These are phyloP conservation scores for Alaudala cheleensis DNA, from an alignment of 2,113 vertebrate genomes.

Conservation along the genomic window DNA sequence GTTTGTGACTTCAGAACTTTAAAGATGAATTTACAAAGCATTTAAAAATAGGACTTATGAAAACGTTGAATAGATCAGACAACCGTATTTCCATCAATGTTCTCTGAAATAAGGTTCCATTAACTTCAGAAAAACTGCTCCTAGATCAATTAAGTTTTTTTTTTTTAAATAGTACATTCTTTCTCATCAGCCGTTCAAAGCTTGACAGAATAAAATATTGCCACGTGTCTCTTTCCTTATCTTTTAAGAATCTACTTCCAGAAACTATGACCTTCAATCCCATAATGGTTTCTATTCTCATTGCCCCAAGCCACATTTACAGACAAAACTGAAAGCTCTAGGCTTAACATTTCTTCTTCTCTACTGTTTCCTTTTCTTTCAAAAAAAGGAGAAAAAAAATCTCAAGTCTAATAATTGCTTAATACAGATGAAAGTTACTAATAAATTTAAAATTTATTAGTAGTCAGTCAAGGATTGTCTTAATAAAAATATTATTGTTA, in stretches of 20 bases:
- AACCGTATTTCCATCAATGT: not conserved
- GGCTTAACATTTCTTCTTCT: not conserved
- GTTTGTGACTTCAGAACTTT: not conserved
- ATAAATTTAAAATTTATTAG: not conserved
- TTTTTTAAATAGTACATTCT: not conserved
- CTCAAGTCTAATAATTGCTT: not conserved
- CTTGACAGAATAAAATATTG: constrained; percentile 3
- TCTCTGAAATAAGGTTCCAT: not conserved
- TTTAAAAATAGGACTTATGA: not conserved
- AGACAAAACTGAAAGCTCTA: not conserved
- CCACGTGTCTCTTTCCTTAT: not conserved
- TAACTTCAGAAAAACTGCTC: not conserved
- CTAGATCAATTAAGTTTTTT: not conserved
- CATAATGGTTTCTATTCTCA: not conserved
- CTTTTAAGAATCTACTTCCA: constrained; percentile 12
- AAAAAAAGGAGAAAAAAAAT: not conserved
- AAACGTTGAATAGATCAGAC: not conserved
- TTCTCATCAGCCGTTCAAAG: not conserved
- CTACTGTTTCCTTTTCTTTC: not conserved
- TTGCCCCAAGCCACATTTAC: not conserved
- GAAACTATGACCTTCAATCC: not conserved
- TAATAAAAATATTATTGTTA: not conserved
- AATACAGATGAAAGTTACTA: not conserved
- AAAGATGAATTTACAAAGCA: not conserved
- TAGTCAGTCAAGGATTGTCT: not conserved